phyloP scores from a whole-genome alignment of 2,797 vertebrate genomes.

The Rhincodon typus region DNA sequence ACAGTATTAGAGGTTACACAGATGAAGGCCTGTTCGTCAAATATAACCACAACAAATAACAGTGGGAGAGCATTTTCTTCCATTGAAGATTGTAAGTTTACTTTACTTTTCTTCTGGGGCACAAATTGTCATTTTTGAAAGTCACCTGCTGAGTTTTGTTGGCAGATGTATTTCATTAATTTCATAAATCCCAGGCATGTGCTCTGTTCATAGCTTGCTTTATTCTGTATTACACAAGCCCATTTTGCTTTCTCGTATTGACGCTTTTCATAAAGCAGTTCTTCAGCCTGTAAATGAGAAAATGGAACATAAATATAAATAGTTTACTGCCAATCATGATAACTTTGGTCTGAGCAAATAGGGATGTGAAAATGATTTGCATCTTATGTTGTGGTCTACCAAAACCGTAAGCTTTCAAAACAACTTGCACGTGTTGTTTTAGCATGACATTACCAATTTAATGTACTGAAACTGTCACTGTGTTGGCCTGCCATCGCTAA shows the following conservation, averaged over 20 bases:
- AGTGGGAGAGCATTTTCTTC: not conserved
- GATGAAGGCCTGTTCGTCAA: not conserved
- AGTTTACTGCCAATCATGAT: not conserved
- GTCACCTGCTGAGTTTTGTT: conserved; percentile 77
- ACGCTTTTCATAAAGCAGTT: conserved; percentile 73
- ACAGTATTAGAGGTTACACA: too few relatives aligned
- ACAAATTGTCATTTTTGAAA: not conserved
- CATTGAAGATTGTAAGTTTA: not conserved
- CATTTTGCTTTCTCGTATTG: conserved; percentile 76
- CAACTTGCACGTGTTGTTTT: not conserved
- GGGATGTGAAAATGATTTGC: not conserved
- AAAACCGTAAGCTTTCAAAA: not conserved
- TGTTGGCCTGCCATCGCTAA: not conserved
- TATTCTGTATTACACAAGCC: conserved; percentile 72
- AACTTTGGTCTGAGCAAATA: not conserved
- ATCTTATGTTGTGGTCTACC: not conserved
- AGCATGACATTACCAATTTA: not conserved
- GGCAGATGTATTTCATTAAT: conserved; percentile 85
- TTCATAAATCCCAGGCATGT: conserved; percentile 86
- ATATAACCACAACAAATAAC: not conserved
- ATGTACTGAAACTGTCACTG: not conserved
- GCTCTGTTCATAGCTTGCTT: conserved; percentile 81
- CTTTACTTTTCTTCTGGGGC: not conserved
- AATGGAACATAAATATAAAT: conserved; percentile 33
- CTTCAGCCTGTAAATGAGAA: conserved; percentile 59